A percentile compares a stretch with the other conserved stretches of the same genome.
phyloP scores from a whole-genome alignment of 1,140 invertebrate species.

The Ephestia elutella region DNA sequence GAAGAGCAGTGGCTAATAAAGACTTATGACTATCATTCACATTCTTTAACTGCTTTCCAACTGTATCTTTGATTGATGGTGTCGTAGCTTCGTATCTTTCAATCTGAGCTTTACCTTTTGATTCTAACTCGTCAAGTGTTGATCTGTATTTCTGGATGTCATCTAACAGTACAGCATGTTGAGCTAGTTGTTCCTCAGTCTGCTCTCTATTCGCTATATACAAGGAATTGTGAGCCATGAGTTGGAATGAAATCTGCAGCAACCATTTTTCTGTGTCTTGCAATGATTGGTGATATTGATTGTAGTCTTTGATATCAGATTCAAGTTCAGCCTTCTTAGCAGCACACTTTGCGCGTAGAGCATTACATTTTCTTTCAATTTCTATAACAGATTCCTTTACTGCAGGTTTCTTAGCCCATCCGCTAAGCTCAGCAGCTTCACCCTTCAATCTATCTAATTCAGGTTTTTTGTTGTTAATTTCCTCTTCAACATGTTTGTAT shows the following conservation, averaged over 20 bases:
- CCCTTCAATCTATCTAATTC: slow-evolving; percentile 82
- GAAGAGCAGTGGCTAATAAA: slow-evolving; percentile 89
- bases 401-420: slow-evolving; percentile 79
- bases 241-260: slow-evolving; percentile 93
- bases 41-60: slow-evolving; percentile 91
- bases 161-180: slow-evolving; percentile 86
- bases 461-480: slow-evolving; percentile 82
- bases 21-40: slow-evolving; percentile 96
- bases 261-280: slow-evolving; percentile 98
- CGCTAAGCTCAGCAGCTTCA: slow-evolving; percentile 83
- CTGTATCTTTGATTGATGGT: slow-evolving; percentile 82
- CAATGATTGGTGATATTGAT: slow-evolving; percentile 88
- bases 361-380: slow-evolving; percentile 80
- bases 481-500: slow-evolving; percentile 84
- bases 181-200: slow-evolving; percentile 90
- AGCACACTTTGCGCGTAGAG: slow-evolving; percentile 77
- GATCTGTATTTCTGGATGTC: slow-evolving; percentile 91
- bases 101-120: slow-evolving; percentile 90
- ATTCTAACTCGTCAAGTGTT: slow-evolving; percentile 86
- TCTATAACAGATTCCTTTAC: slow-evolving; percentile 78
- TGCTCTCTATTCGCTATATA: slow-evolving; percentile 94
- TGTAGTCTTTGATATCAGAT: slow-evolving; percentile 88
- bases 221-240: slow-evolving; percentile 96
- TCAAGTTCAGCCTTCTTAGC: slow-evolving; percentile 79
- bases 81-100: slow-evolving; percentile 82